A percentile compares a stretch with the other conserved stretches of the same genome.
These are phyloP conservation scores for Mylabris phalerata DNA, from an alignment of 1,140 invertebrate genomes.

Conservation along the genomic window DNA sequence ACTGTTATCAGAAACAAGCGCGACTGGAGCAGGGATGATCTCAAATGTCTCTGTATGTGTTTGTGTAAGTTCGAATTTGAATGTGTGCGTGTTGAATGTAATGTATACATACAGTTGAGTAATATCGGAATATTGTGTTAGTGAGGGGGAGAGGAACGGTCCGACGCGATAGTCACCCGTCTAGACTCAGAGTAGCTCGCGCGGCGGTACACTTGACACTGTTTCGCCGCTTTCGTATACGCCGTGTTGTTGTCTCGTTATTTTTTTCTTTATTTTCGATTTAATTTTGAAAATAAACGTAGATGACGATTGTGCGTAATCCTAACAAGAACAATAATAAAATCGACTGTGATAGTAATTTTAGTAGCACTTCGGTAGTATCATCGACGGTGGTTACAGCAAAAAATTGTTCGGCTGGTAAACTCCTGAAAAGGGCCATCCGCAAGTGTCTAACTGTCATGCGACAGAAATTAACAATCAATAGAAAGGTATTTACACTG, in stretches of 20 bases:
- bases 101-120: too few relatives aligned
- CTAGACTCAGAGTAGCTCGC: constrained; percentile 24
- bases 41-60: neutral
- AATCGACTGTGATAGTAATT: neutral
- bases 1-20: too few relatives aligned
- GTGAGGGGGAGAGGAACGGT: constrained; percentile 1
- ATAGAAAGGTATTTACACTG: constrained; percentile 34
- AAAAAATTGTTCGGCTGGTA: constrained; percentile 8
- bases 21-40: too few relatives aligned
- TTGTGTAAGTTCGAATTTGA: constrained; percentile 4
- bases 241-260: neutral
- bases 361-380: neutral
- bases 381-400: constrained; percentile 1
- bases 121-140: neutral
- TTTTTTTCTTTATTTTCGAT: constrained; percentile 1
- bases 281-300: constrained; percentile 1
- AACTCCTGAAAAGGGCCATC: constrained; percentile 31
- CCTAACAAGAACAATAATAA: constrained; percentile 15
- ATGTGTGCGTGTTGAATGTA: neutral
- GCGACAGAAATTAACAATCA: constrained; percentile 36
- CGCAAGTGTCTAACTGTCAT: constrained; percentile 37
- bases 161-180: constrained; percentile 28
- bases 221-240: constrained; percentile 4
- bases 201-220: constrained; percentile 32
- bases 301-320: constrained; percentile 6